These are phyloP conservation scores for Leucophenga montana DNA, from an alignment of 2,888 invertebrate species.

Conservation along the genomic window DNA sequence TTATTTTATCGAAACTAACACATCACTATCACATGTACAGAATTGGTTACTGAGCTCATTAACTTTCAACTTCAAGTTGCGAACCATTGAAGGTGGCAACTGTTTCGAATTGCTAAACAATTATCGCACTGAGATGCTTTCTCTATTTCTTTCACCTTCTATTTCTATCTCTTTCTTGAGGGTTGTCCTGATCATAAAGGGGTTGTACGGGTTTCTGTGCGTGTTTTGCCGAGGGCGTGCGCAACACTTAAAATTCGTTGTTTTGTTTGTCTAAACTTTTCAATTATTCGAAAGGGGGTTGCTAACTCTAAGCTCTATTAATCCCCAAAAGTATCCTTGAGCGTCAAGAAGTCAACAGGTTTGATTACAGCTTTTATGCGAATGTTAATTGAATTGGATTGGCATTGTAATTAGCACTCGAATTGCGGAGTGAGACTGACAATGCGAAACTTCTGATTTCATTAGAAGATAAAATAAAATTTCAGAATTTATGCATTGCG, in stretches of 20 bases:
- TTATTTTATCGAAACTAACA: background rate
- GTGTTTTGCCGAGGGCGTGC: slow-evolving; percentile 4
- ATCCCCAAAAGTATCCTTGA: slow-evolving; percentile 1
- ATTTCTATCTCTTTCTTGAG: background rate
- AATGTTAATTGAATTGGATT: slow-evolving; percentile 18
- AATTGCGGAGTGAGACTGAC: background rate
- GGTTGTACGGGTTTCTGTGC: background rate
- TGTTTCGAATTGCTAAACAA: slow-evolving; percentile 62
- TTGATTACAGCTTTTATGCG: background rate
- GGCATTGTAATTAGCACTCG: background rate
- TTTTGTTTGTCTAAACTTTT: too few species aligned
- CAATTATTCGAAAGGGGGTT: background rate
- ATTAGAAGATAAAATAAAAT: background rate
- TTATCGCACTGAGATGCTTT: slow-evolving; percentile 43
- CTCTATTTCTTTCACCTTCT: background rate
- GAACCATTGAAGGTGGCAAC: slow-evolving; percentile 47
- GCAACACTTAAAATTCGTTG: background rate
- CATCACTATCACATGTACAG: slow-evolving; percentile 29
- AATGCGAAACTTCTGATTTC: background rate
- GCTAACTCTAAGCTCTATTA: background rate
- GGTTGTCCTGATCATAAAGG: slow-evolving; percentile 14
- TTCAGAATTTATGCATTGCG: background rate
- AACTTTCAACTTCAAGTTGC: slow-evolving; percentile 38
- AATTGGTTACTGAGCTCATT: slow-evolving; percentile 63
- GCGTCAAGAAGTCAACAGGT: slow-evolving; percentile 18